Evolutionary conservation across 1,140 invertebrate genomes (phyloP).

Genomic region (Bombyx mori): ASM3026992v2 NC_085135.1:725001-725500

Average conservation of each 20-base stretch:
- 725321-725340: conserved; percentile 27
- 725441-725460: conserved; percentile 2
- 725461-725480: conserved; percentile 1
- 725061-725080: conserved; percentile 33
- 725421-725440: conserved; percentile 3
- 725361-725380: conserved; percentile 24
- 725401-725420: conserved; percentile 4
- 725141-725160: conserved; percentile 11
- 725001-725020: conserved; percentile 29
- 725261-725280: conserved; percentile 13
- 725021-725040: conserved; percentile 43
- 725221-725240: conserved; percentile 7
- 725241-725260: conserved; percentile 11
- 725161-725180: conserved; percentile 4
- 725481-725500: conserved; percentile 4
- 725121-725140: conserved; percentile 17
- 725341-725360: conserved; percentile 48
- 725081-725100: conserved; percentile 34
- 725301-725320: conserved; percentile 7
- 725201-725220: conserved; percentile 8
- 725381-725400: conserved; percentile 21
- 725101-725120: conserved; percentile 41
- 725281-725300: conserved; percentile 10
- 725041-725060: conserved; percentile 30
- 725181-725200: conserved; percentile 7